Evolutionary conservation across 2,113 vertebrate genomes (phyloP).

Genomic region (Gymnocephalus cernua): DNA sequence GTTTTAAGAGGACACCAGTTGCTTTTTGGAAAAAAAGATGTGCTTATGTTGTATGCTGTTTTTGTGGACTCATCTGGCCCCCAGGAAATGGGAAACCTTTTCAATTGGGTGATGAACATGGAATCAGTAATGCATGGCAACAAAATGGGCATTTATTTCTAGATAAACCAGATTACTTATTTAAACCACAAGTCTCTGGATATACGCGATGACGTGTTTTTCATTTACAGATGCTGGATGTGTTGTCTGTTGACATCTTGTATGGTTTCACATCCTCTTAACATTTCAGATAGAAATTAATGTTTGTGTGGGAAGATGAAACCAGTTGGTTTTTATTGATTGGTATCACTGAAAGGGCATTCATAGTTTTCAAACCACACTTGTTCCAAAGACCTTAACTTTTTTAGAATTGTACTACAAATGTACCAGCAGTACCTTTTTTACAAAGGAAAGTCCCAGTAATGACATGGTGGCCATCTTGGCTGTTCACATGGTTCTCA

Average conservation of each 20-base stretch:
- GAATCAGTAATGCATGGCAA: not conserved
- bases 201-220: not conserved
- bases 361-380: not conserved
- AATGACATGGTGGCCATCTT: slow-evolving; percentile 32
- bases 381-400: not conserved
- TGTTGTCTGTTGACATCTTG: not conserved
- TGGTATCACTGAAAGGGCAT: not conserved
- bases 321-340: slow-evolving; percentile 11
- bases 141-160: not conserved
- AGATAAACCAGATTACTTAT: not conserved
- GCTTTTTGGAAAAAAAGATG: not conserved
- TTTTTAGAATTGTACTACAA: not conserved
- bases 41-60: not conserved
- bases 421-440: slow-evolving; percentile 13
- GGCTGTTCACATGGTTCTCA: slow-evolving; percentile 35
- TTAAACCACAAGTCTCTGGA: not conserved
- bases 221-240: not conserved
- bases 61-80: not conserved
- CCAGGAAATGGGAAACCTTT: not conserved
- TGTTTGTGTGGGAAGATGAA: not conserved
- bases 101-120: not conserved
- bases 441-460: slow-evolving; percentile 33
- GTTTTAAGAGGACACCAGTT: not conserved
- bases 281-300: slow-evolving; percentile 12
- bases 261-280: not conserved